These are phyloP conservation scores for Pocota personata DNA, from an alignment of 2,888 invertebrate genomes.

Conservation along the genomic window DNA sequence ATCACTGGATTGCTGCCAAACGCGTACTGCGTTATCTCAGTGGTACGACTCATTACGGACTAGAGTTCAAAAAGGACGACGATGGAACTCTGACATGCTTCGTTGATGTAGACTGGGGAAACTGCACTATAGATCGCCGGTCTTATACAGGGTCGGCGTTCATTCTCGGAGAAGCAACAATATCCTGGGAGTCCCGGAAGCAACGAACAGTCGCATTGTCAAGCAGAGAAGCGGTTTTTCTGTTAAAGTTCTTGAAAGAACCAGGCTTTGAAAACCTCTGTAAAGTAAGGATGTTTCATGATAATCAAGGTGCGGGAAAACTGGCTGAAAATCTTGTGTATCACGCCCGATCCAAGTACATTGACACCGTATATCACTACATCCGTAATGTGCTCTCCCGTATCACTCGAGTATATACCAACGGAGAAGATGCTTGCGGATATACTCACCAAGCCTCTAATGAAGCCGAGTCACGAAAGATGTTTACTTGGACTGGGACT, in stretches of 20 bases:
- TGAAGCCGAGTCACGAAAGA: constrained; percentile 24
- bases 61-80: background rate
- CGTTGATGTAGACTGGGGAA: constrained; percentile 41
- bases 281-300: constrained; percentile 16
- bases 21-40: constrained; percentile 8
- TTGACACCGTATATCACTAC: constrained; percentile 28
- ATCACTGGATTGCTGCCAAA: constrained; percentile 15
- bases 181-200: constrained; percentile 23
- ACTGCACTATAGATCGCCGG: constrained; percentile 25
- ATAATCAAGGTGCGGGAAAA: constrained; percentile 32
- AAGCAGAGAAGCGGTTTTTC: constrained; percentile 24
- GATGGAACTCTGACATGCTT: background rate
- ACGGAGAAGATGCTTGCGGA: constrained; percentile 23
- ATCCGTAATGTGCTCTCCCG: background rate
- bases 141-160: constrained; percentile 25
- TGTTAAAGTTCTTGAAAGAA: constrained; percentile 10
- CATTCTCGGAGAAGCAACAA: background rate
- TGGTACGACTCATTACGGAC: constrained; percentile 5
- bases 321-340: constrained; percentile 26
- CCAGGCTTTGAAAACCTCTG: constrained; percentile 1
- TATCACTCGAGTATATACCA: constrained; percentile 9
- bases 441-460: constrained; percentile 13
- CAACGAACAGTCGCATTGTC: constrained; percentile 9
- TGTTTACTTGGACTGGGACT: constrained; percentile 1
- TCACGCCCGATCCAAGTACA: constrained; percentile 32